Percentiles rank a stretch among this genome's conserved stretches.
Conservation (phyloP, 2,797 vertebrate species). For the Acrocephalus scirpaceus region DNA sequence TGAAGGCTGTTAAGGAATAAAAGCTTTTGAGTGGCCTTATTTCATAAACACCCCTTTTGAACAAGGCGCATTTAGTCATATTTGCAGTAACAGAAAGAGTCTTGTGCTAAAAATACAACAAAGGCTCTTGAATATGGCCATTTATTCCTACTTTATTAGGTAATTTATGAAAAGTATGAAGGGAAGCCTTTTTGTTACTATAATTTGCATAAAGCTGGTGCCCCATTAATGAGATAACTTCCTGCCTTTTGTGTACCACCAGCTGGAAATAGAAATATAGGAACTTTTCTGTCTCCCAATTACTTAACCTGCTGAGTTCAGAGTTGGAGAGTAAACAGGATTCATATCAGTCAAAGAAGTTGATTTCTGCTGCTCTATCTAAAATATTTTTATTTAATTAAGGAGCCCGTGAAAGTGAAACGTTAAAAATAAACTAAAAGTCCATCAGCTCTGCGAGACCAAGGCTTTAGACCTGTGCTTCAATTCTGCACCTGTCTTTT, state of each 20-base stretch:
- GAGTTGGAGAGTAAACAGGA: slow-evolving; percentile 83
- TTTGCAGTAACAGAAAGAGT: slow-evolving; percentile 87
- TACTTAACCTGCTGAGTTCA: slow-evolving; percentile 89
- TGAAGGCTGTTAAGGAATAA: slow-evolving; percentile 86
- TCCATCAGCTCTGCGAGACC: not conserved
- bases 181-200: slow-evolving; percentile 84
- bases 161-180: slow-evolving; percentile 86
- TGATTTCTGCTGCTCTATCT: slow-evolving; percentile 72
- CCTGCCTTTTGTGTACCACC: slow-evolving; percentile 86
- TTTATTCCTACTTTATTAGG: slow-evolving; percentile 87
- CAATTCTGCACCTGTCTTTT: slow-evolving; percentile 54
- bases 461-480: slow-evolving; percentile 2
- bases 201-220: slow-evolving; percentile 89
- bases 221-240: slow-evolving; percentile 87
- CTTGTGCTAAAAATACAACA: slow-evolving; percentile 89
- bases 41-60: slow-evolving; percentile 87
- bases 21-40: slow-evolving; percentile 84
- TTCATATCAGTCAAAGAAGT: slow-evolving; percentile 76
- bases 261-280: slow-evolving; percentile 87
- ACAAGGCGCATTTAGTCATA: slow-evolving; percentile 85
- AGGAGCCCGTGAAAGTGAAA: slow-evolving; percentile 20
- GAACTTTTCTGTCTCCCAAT: slow-evolving; percentile 84
- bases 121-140: slow-evolving; percentile 85
- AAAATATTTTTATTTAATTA: slow-evolving; percentile 73
- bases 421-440: slow-evolving; percentile 33